These are phyloP conservation scores for Acanthosepion esculentum DNA, from an alignment of 2,888 invertebrate genomes.

Conservation along the genomic window DNA sequence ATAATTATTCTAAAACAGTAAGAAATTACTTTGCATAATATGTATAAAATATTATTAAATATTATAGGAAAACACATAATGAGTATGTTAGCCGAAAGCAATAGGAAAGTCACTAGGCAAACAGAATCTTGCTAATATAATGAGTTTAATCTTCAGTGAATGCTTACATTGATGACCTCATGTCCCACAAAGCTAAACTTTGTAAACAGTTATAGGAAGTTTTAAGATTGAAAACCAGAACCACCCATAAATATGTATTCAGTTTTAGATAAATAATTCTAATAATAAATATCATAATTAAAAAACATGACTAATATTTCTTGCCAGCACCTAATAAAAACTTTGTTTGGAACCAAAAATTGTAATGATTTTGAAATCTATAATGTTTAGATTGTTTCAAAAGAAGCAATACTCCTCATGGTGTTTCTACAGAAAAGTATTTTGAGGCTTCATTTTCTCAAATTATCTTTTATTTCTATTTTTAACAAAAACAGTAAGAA, in stretches of 20 bases:
- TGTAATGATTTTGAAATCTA: neutral
- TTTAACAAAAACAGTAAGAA: neutral
- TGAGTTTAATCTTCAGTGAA: too few species aligned
- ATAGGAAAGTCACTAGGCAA: too few species aligned
- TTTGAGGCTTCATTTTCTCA: neutral
- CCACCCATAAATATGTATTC: neutral
- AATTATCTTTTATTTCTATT: constrained; percentile 3
- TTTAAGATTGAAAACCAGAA: too few species aligned
- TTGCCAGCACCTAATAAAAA: neutral
- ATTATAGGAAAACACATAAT: too few species aligned
- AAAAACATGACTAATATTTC: constrained; percentile 14
- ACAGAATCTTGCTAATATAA: too few species aligned
- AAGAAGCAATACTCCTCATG: neutral
- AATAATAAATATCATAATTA: neutral
- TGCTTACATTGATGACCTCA: too few species aligned
- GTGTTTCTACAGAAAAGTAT: neutral
- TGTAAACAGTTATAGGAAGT: too few species aligned
- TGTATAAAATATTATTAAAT: too few species aligned
- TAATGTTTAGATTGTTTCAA: neutral
- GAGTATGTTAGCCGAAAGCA: too few species aligned
- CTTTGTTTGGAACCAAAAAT: neutral
- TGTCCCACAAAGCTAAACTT: too few species aligned
- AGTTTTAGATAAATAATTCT: neutral
- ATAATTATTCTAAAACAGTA: too few species aligned
- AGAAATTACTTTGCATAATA: too few species aligned